phyloP scores from a whole-genome alignment of 1,140 invertebrate genomes.

The Kradibia gibbosae region DNA sequence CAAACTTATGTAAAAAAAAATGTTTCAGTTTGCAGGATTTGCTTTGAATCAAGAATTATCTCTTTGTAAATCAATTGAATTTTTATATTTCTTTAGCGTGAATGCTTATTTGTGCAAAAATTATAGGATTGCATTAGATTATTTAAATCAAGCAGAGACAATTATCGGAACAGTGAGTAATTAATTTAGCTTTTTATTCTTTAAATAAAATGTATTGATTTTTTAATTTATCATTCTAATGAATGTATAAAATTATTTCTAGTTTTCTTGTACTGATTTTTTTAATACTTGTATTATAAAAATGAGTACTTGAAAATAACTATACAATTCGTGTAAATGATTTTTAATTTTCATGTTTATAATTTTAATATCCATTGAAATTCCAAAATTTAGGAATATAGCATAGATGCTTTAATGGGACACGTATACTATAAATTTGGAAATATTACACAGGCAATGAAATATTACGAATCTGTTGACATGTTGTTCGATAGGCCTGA shows the following conservation, averaged over 20 bases:
- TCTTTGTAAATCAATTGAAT: conserved; percentile 42
- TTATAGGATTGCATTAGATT: conserved; percentile 54
- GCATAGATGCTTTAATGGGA: conserved; percentile 56
- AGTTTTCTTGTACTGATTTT: no score
- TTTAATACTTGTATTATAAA: no score
- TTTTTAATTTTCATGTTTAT: not conserved
- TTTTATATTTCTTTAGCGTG: conserved; percentile 58
- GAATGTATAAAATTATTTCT: no score
- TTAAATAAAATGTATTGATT: not conserved
- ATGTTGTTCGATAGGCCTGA: conserved; percentile 55
- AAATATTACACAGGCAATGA: conserved; percentile 46
- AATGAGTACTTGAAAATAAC: no score
- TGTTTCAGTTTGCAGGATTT: conserved; percentile 56
- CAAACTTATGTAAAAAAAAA: not conserved
- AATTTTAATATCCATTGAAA: not conserved
- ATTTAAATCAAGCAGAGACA: conserved; percentile 53
- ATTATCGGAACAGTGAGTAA: conserved; percentile 56
- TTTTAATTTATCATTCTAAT: not conserved
- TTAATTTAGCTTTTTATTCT: not conserved
- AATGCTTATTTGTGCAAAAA: conserved; percentile 53
- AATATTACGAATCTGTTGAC: conserved; percentile 56
- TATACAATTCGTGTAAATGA: not conserved
- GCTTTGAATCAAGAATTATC: conserved; percentile 57
- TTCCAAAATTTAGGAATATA: conserved; percentile 59
- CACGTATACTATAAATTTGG: conserved; percentile 56